Evolutionary conservation across 2,888 invertebrate genomes (phyloP), one percentile per base, ranked within the genome.

Genomic region (Adineta ricciae): DNA sequence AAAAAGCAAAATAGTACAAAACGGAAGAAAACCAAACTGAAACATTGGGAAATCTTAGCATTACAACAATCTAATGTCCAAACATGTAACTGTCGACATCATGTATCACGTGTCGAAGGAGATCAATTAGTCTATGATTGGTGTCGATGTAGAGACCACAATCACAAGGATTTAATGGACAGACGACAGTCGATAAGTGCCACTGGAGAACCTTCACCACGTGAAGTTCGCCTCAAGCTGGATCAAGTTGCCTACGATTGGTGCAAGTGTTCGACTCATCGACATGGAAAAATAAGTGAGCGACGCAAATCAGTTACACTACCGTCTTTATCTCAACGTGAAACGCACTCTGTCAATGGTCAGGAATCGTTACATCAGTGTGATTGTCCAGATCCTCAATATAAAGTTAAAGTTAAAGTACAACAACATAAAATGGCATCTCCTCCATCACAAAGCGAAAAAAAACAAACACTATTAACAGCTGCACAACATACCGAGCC

Each of bases 61-160:
- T 41, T 78, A 41, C 7, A 78, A 78, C 78, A 78, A 78, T 14
- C 41, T 0, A 41, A 78, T 24, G 0, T 24, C 14, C 38, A 78
- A 41, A 24, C 78, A 41, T 78, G 78, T n/a, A 41, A 38, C 14
- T 64, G 64, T 64, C 78, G 38, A 41, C 78, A 78, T 78, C 78
- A 78, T 41, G 78, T 78, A 21, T 24, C 2, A 8, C 11, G 5
- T 41, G 5, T 38, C 41, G 78, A 78, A 78, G 41, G 1, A 21
- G n/a, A 78, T 78, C 78, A 78, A 24, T 19, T 78, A 8, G 24
- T 41, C n/a, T 24, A 78, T n/a, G 41, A 78, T 41, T 78, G 78
- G 78, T 78, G 78, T 78, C 78, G 78, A 41, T 78, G 78, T 41
- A 78, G 41, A 78, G 78, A 78, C n/a, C 78, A 78, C 41, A 38